phyloP scores from a whole-genome alignment of 2,888 invertebrate genomes.

The Mythimna pallens region DNA sequence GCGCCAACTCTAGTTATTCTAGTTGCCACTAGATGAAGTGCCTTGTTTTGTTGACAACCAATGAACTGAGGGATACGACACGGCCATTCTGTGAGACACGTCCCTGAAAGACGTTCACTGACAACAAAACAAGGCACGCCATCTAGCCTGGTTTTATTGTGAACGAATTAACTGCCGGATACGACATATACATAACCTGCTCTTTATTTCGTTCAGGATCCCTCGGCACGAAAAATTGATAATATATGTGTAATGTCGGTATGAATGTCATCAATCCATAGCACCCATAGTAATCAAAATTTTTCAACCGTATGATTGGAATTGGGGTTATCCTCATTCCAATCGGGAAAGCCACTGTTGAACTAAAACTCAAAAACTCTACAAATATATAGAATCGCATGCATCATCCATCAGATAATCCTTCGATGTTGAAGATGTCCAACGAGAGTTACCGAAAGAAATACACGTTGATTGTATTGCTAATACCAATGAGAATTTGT shows the following conservation, averaged over 20 bases:
- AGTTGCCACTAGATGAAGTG: no score
- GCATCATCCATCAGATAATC: conserved; percentile 95
- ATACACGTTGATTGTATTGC: conserved; percentile 94
- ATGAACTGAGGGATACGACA: no score
- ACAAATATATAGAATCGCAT: conserved; percentile 95
- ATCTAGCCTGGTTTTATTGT: no score
- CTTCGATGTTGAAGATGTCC: conserved; percentile 94
- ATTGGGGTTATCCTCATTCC: conserved; percentile 91
- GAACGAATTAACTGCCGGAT: no score
- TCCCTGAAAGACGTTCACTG: no score
- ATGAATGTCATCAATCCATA: conserved; percentile 92
- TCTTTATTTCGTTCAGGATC: conserved; percentile 89
- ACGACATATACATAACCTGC: conserved; percentile 51
- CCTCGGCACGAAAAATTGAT: conserved; percentile 92
- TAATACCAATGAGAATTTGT: conserved; percentile 93
- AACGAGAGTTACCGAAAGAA: conserved; percentile 93
- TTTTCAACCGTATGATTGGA: conserved; percentile 88
- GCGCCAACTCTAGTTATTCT: no score
- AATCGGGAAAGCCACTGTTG: conserved; percentile 87
- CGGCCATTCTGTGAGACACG: no score
- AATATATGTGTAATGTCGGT: conserved; percentile 92
- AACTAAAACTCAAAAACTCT: conserved; percentile 85
- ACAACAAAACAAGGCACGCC: no score
- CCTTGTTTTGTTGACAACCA: no score
- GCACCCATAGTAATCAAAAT: conserved; percentile 94